These are phyloP conservation scores for Glaucidium brasilianum DNA, from an alignment of 2,113 vertebrate genomes.

Conservation along the genomic window DNA sequence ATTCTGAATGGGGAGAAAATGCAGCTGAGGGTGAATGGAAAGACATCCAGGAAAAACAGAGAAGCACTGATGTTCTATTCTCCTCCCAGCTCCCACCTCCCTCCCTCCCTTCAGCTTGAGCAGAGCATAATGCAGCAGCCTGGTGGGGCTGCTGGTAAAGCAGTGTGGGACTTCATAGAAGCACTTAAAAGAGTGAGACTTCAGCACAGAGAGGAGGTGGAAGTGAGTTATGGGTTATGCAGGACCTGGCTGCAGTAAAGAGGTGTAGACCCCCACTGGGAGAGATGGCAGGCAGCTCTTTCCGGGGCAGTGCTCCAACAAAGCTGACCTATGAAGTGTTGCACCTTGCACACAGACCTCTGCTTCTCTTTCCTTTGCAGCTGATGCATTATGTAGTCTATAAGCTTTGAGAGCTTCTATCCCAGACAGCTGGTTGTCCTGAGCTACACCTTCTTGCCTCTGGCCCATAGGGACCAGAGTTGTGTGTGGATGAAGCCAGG, in stretches of 20 bases:
- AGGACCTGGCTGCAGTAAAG: background rate
- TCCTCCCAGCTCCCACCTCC: background rate
- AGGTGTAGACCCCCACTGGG: background rate
- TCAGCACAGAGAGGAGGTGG: background rate
- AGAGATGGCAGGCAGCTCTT: background rate
- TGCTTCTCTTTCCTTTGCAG: background rate
- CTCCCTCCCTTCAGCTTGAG: background rate
- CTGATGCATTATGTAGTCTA: background rate
- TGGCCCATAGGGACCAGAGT: background rate
- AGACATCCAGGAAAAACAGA: constrained; percentile 53
- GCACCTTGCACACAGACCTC: background rate
- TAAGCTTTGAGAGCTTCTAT: background rate
- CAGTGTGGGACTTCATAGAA: background rate
- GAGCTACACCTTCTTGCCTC: background rate
- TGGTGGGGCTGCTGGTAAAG: background rate
- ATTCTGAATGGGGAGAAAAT: background rate
- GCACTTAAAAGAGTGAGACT: background rate
- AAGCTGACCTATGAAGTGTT: background rate
- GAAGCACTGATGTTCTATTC: background rate
- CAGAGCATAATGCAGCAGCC: background rate
- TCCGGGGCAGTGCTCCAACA: background rate
- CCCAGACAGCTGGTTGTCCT: background rate
- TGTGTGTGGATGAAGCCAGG: background rate
- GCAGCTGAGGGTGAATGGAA: background rate
- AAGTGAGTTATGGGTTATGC: background rate